Evolutionary conservation across 1,140 invertebrate species (phyloP).

Genomic region (Drosophila suzukii): DNA sequence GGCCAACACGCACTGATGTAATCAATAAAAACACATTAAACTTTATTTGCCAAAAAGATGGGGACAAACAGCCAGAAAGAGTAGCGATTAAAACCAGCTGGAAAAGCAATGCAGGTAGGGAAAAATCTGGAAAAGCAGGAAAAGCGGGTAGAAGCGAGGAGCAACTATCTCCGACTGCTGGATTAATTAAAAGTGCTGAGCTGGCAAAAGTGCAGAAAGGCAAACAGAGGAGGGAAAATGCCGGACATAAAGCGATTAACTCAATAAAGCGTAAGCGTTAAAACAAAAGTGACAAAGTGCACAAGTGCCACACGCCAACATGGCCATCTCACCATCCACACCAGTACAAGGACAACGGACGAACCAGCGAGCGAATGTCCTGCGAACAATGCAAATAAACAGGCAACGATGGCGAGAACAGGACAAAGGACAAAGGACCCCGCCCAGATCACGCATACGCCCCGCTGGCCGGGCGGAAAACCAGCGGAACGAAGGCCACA

Average conservation of each 20-base stretch:
- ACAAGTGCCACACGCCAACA: constrained; percentile 34
- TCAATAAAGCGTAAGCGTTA: constrained; percentile 74
- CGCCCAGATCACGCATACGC: constrained; percentile 50
- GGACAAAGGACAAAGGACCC: constrained; percentile 34
- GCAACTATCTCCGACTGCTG: constrained; percentile 44
- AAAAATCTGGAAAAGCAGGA: neutral
- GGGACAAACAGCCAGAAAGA: constrained; percentile 11
- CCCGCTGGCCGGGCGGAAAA: constrained; percentile 37
- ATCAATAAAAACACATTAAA: constrained; percentile 77
- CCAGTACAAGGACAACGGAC: constrained; percentile 4
- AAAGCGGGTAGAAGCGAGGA: neutral
- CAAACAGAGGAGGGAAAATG: constrained; percentile 45
- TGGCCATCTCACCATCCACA: constrained; percentile 10
- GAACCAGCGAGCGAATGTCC: constrained; percentile 2
- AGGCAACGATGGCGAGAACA: constrained; percentile 42
- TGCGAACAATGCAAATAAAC: constrained; percentile 63
- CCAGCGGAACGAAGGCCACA: constrained; percentile 18
- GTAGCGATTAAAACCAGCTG: constrained; percentile 36
- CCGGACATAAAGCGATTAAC: constrained; percentile 72
- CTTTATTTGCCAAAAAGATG: constrained; percentile 48
- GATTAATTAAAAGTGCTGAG: constrained; percentile 75
- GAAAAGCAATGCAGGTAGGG: constrained; percentile 45
- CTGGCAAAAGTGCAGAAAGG: constrained; percentile 72
- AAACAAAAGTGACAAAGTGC: constrained; percentile 74
- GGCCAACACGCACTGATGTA: constrained; percentile 27